Evolutionary conservation across 2,888 invertebrate species (phyloP), one percentile per base, ranked within the genome.

Genomic region (Scaeva pyrastri): DNA sequence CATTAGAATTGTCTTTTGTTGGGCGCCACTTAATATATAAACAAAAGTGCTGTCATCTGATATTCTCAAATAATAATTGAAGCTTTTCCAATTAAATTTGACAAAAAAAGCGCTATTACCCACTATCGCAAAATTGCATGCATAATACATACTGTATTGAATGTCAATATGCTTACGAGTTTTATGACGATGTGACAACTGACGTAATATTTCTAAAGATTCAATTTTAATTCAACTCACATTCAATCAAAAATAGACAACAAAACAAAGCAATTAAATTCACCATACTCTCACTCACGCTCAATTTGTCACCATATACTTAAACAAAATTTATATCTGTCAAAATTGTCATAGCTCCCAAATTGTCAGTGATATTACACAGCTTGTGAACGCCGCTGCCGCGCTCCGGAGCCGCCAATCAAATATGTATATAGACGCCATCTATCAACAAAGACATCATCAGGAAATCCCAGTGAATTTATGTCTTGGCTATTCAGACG

Each of bases 251-350:
- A 66, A 31, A 4, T 7, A 36, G 16, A 14, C 7, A 31, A 48
- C 31, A 48, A 66, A 66, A 48, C 31, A 48, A 66, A 66, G 48
- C 31, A 66, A 36, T 66, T 21, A 60, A 39, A 60, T 60, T 60
- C 14, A 23, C 2, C 11, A 19, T 31, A 58, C 4, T 41, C 60
- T 39, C 2, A 19, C 31, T 48, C 64, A 64, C 12, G 14, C 31
- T 31, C 6, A 52, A 14, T 52, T 26, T 26, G 7, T 26, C 7
- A 52, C 11, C 14, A 52, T 7, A 39, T 12, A 39, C 7, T 5
- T 50, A 50, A 12, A 52, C 8, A 23, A 14, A 14, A 14, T 26
- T 52, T 3, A 8, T 52, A 14, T 26, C 23, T 52, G n/a, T n/a
- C n/a, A 8, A 52, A 23, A 31, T 7, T 31, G 8, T 8, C 5